These are phyloP conservation scores for Actinia tenebrosa DNA, from an alignment of 64 coral and sea anemone genomes.

Conservation along the genomic window DNA sequence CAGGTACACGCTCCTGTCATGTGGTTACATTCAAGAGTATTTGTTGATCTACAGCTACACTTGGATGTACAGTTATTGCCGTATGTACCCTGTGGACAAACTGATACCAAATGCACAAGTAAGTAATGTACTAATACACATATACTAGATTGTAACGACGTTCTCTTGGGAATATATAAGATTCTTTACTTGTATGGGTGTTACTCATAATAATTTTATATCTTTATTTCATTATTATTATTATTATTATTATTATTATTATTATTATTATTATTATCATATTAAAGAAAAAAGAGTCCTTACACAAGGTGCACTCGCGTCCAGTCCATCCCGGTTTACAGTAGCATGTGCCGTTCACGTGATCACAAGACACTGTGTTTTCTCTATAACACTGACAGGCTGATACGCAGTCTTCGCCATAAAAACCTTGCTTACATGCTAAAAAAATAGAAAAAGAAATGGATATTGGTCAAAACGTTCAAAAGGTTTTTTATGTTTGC, in stretches of 20 bases:
- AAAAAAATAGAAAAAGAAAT: not conserved
- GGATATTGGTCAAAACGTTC: too few species aligned
- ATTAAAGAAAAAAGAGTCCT: not conserved
- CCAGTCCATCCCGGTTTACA: conserved; percentile 12
- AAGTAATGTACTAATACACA: not conserved
- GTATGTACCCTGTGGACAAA: not conserved
- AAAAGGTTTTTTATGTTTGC: not conserved
- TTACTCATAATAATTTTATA: too few species aligned
- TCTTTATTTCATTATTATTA: too few species aligned
- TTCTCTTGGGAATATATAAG: too few species aligned
- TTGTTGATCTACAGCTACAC: not conserved
- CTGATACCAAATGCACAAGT: not conserved
- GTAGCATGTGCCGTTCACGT: not conserved
- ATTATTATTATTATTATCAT: too few species aligned
- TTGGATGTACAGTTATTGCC: not conserved
- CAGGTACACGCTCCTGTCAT: conserved; percentile 5
- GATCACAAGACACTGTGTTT: conserved; percentile 19
- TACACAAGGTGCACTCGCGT: not conserved
- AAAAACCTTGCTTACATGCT: not conserved
- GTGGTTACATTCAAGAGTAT: conserved; percentile 2
- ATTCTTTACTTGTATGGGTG: too few species aligned
- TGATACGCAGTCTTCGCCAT: not conserved
- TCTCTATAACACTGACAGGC: not conserved
- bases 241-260: too few species aligned
- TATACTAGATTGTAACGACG: not conserved